Evolutionary conservation across 1,140 invertebrate genomes (phyloP).

Genomic region (Cylas formicarius): DNA sequence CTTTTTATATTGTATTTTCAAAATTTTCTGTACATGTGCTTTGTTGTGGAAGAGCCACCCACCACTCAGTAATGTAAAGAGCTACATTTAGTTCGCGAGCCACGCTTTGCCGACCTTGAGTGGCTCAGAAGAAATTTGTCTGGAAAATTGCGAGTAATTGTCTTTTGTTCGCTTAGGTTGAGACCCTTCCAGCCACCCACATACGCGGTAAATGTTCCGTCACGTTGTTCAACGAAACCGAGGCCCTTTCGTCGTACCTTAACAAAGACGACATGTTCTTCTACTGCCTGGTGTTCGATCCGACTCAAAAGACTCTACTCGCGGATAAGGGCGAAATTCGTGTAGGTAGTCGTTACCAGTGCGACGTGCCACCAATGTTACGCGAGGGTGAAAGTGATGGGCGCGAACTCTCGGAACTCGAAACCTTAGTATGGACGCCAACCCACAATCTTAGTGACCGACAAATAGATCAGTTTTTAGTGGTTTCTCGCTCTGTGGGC

Average conservation of each 20-base stretch:
- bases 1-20: too few relatives aligned
- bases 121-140: too few relatives aligned
- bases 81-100: too few relatives aligned
- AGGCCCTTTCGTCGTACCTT: constrained; percentile 90
- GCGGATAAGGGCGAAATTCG: constrained; percentile 95
- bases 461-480: constrained; percentile 98
- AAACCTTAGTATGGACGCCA: constrained; percentile 91
- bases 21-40: too few relatives aligned
- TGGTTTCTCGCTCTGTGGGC: constrained; percentile 94
- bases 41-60: too few relatives aligned
- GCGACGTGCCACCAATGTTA: constrained; percentile 70
- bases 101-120: too few relatives aligned
- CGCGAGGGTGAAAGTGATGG: constrained; percentile 71
- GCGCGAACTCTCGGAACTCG: constrained; percentile 71
- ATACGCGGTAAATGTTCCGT: constrained; percentile 99
- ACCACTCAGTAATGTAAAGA: too few relatives aligned
- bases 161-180: constrained; percentile 49
- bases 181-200: constrained; percentile 95
- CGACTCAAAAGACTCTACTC: constrained; percentile 94
- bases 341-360: constrained; percentile 94
- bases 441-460: constrained; percentile 82
- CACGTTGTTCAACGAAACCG: constrained; percentile 96
- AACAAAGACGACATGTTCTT: constrained; percentile 99
- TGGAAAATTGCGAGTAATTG: too few relatives aligned
- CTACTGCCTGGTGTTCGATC: constrained; percentile 99